Conservation (phyloP, 1,140 invertebrate species). For the Magallana ariakensis region DNA sequence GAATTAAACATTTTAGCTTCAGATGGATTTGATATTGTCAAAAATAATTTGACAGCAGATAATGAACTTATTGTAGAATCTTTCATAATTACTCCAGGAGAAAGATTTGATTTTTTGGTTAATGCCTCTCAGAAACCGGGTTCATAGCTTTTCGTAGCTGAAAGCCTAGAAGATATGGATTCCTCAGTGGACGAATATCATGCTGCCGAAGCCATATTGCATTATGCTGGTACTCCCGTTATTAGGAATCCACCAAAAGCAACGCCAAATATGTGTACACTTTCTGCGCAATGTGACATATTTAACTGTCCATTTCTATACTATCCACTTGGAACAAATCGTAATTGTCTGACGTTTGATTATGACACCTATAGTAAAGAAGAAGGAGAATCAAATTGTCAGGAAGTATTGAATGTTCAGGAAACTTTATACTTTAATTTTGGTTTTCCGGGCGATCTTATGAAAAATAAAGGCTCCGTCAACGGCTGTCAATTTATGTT, state of each 20-base stretch:
- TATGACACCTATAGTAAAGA: conserved; percentile 40
- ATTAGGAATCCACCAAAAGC: conserved; percentile 81
- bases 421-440: conserved; percentile 61
- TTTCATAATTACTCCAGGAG: conserved; percentile 81
- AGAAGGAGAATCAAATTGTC: not conserved
- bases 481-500: conserved; percentile 51
- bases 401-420: not conserved
- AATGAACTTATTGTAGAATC: conserved; percentile 83
- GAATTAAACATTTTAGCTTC: conserved; percentile 88
- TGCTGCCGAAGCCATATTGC: conserved; percentile 83
- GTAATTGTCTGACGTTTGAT: conserved; percentile 51
- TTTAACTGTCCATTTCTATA: conserved; percentile 58
- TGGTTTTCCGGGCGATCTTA: conserved; percentile 58
- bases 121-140: conserved; percentile 85
- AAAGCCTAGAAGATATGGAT: conserved; percentile 60
- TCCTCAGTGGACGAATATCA: not conserved
- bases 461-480: conserved; percentile 52
- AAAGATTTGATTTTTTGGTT: conserved; percentile 91
- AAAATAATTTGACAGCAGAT: conserved; percentile 14
- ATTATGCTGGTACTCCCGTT: conserved; percentile 85
- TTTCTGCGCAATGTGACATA: conserved; percentile 38
- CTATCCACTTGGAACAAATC: conserved; percentile 28
- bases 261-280: conserved; percentile 14
- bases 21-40: conserved; percentile 88
- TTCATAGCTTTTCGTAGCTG: conserved; percentile 90